A percentile compares a stretch with the other conserved stretches of the same genome.
Conservation (phyloP, 2,888 invertebrate genomes). For the Drosophila atroscutellata region DNA sequence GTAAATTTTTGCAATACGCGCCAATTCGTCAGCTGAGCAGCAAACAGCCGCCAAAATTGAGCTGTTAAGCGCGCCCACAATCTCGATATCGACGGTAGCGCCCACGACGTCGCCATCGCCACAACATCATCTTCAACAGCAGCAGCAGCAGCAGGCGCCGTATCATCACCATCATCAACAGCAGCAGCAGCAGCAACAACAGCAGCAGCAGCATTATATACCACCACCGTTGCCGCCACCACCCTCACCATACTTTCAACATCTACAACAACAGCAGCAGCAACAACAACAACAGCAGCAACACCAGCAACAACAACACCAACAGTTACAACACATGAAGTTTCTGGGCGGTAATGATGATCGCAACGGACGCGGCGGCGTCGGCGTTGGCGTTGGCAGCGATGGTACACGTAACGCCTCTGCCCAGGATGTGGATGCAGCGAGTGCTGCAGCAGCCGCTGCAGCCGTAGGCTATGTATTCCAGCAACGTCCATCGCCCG, state of each 20-base stretch:
- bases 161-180: slow-evolving; percentile 56
- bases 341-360: slow-evolving; percentile 91
- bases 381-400: slow-evolving; percentile 61
- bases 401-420: slow-evolving; percentile 51
- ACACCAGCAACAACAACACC: slow-evolving; percentile 59
- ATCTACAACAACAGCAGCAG: slow-evolving; percentile 59
- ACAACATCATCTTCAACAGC: slow-evolving; percentile 70
- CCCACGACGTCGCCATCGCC: slow-evolving; percentile 73
- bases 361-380: slow-evolving; percentile 86
- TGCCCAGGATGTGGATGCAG: slow-evolving; percentile 92
- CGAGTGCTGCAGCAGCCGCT: slow-evolving; percentile 77
- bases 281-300: slow-evolving; percentile 53
- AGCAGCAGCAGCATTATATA: slow-evolving; percentile 51
- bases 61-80: slow-evolving; percentile 84
- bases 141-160: slow-evolving; percentile 52
- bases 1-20: slow-evolving; percentile 72
- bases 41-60: slow-evolving; percentile 84
- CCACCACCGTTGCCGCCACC: slow-evolving; percentile 43
- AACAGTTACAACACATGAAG: slow-evolving; percentile 88
- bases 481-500: slow-evolving; percentile 79
- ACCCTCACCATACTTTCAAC: slow-evolving; percentile 57
- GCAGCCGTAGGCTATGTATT: slow-evolving; percentile 97
- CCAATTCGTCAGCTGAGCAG: slow-evolving; percentile 69
- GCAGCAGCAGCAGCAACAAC: slow-evolving; percentile 46
- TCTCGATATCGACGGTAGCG: slow-evolving; percentile 84